Percentiles rank a stretch among this genome's conserved stretches.
phyloP scores from a whole-genome alignment of 2,888 invertebrate genomes.

The Tinea pellionella region DNA sequence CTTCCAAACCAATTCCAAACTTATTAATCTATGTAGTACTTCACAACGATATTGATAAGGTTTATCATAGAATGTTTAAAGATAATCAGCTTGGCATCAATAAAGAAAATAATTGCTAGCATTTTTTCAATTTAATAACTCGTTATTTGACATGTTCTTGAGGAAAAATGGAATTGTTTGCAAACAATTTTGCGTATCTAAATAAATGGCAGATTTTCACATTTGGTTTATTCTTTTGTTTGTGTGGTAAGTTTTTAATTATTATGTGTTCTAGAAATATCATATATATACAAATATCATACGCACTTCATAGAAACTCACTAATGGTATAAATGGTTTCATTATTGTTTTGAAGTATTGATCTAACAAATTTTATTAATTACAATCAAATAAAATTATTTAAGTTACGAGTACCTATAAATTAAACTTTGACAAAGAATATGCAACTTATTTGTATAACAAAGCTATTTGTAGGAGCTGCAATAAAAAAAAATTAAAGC shows the following conservation, averaged over 20 bases:
- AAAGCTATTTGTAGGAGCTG: no score
- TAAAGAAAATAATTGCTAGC: background rate
- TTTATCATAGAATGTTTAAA: background rate
- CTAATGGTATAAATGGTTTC: no score
- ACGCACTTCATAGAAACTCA: no score
- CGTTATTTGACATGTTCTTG: background rate
- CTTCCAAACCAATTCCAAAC: background rate
- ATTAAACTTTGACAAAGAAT: no score
- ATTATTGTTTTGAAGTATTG: no score
- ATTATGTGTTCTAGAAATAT: no score
- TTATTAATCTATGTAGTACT: background rate
- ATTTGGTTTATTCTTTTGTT: background rate
- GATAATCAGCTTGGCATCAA: background rate
- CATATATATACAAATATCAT: no score
- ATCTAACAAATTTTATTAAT: no score
- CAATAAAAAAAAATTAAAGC: no score
- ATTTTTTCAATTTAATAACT: background rate
- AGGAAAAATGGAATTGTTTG: background rate
- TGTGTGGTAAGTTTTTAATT: background rate
- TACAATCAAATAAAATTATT: no score
- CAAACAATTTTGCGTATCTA: background rate
- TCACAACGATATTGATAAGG: background rate
- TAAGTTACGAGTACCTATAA: no score
- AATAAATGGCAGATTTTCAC: background rate
- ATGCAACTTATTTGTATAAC: no score